These are phyloP conservation scores for Cecidostiba fungosa DNA, from an alignment of 2,888 invertebrate genomes.

Conservation along the genomic window DNA sequence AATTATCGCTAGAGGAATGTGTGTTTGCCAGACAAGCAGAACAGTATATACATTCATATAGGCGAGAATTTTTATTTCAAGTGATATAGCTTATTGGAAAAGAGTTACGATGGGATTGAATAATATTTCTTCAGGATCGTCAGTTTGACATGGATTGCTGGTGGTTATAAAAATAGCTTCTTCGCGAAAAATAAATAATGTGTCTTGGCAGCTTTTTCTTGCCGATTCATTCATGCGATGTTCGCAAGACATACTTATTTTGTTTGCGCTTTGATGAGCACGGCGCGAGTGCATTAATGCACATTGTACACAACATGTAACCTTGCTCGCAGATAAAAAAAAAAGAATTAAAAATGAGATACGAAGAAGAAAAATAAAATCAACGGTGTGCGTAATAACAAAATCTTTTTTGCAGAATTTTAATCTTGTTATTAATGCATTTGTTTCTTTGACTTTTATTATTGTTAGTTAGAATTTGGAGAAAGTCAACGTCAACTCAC, in stretches of 20 bases:
- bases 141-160: background rate
- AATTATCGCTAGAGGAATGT: background rate
- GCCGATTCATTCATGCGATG: background rate
- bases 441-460: no score
- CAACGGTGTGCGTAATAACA: background rate
- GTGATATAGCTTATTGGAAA: no score
- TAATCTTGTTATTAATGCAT: no score
- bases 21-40: background rate
- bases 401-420: no score
- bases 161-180: background rate
- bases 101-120: no score
- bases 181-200: background rate
- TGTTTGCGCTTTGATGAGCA: background rate
- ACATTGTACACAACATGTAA: background rate
- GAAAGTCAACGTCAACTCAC: slow-evolving; percentile 80
- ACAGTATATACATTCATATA: no score
- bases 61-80: no score
- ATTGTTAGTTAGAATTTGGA: background rate
- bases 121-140: background rate
- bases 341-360: background rate
- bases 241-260: background rate
- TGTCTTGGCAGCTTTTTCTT: background rate
- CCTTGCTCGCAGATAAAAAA: background rate
- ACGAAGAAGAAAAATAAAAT: background rate
- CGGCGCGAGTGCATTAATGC: background rate